These are phyloP conservation scores for Gorsachius goisagi DNA, from an alignment of 2,113 vertebrate species.

Conservation along the genomic window DNA sequence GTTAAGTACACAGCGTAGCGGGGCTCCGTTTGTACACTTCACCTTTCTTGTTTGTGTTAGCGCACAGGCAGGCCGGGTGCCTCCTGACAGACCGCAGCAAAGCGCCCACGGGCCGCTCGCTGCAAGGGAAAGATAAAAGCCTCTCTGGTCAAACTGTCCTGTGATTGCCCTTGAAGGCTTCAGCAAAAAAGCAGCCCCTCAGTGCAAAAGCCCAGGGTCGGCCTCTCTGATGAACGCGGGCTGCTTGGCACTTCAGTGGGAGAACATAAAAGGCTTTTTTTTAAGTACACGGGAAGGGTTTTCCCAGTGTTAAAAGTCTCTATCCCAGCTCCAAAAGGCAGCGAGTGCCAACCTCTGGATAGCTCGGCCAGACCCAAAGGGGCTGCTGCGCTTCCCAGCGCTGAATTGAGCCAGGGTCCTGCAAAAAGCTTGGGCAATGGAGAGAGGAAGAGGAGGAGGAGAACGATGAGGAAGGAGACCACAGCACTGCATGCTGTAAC, in stretches of 20 bases:
- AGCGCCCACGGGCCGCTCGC: neutral
- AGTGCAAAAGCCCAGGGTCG: accelerated
- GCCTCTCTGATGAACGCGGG: neutral
- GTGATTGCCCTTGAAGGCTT: neutral
- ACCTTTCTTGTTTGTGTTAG: conserved; percentile 8
- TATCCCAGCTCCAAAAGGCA: neutral
- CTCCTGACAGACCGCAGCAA: neutral
- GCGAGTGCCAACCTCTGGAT: neutral
- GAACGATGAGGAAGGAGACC: neutral
- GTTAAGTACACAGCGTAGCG: neutral
- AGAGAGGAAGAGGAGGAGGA: neutral
- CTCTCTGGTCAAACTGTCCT: neutral
- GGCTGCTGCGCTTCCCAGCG: accelerated
- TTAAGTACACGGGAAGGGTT: neutral
- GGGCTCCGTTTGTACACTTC: neutral
- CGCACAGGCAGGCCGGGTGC: neutral
- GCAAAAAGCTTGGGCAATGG: neutral
- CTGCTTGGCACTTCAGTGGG: neutral
- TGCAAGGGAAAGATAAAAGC: conserved; percentile 12
- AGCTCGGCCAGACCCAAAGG: neutral
- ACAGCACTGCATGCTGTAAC: neutral
- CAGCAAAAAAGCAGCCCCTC: neutral
- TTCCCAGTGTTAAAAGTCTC: neutral
- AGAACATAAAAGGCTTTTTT: neutral
- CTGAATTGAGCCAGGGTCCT: neutral